Evolutionary conservation across 2,113 vertebrate species (phyloP).

Genomic region (Phylloscopus trochiloides): DNA sequence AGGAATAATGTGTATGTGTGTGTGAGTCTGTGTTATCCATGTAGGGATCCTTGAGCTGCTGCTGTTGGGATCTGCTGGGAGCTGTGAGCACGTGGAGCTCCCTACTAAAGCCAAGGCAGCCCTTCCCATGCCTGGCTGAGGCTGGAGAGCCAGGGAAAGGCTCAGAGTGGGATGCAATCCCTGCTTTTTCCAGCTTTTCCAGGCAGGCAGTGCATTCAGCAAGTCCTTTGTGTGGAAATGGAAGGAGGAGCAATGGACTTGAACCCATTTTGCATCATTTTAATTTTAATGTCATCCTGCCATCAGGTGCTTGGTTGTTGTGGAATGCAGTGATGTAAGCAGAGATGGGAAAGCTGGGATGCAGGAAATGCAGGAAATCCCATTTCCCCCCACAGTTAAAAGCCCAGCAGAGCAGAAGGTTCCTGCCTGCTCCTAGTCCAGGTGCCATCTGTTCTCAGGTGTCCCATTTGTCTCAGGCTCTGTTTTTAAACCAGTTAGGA

Average conservation of each 20-base stretch:
- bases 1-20: not conserved
- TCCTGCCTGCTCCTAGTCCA: not conserved
- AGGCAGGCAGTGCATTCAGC: not conserved
- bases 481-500: not conserved
- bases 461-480: not conserved
- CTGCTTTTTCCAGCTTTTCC: not conserved
- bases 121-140: not conserved
- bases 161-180: not conserved
- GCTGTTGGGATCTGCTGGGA: not conserved
- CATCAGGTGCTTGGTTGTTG: not conserved
- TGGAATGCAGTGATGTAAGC: not conserved
- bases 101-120: not conserved
- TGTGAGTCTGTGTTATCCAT: not conserved
- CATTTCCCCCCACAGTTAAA: not conserved
- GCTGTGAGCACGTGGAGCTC: not conserved
- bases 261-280: rapidly evolving
- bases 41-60: not conserved
- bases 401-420: not conserved
- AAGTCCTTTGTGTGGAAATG: not conserved
- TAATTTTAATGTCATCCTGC: not conserved
- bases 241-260: not conserved
- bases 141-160: not conserved
- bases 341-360: not conserved
- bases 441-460: not conserved
- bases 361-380: not conserved